Percentiles rank a stretch among this genome's conserved stretches.
Evolutionary conservation across 1,140 invertebrate species (phyloP).

Genomic region (Nixonia krombeini): DNA sequence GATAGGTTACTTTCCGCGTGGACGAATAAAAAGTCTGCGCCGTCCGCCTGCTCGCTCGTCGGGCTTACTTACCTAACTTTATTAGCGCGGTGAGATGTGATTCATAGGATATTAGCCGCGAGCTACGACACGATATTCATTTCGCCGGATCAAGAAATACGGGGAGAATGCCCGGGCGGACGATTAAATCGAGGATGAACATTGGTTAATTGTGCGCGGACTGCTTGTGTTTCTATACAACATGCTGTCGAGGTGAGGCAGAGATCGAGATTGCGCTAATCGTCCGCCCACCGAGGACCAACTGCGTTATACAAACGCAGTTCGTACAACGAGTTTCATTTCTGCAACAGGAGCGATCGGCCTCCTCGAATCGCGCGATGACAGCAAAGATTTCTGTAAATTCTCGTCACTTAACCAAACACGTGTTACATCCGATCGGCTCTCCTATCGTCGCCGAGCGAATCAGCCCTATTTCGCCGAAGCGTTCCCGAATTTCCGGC

Average conservation of each 20-base stretch:
- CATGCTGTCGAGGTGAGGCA: no score
- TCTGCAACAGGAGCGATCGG: no score
- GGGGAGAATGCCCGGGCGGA: slow-evolving; percentile 14
- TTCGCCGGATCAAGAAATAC: slow-evolving; percentile 40
- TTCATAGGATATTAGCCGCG: slow-evolving; percentile 47
- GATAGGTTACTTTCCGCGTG: slow-evolving; percentile 39
- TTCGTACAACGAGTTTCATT: no score
- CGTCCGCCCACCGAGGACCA: no score
- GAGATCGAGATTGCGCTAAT: no score
- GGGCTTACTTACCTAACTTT: slow-evolving; percentile 49
- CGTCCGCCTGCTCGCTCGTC: slow-evolving; percentile 21
- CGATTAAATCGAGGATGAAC: slow-evolving; percentile 38
- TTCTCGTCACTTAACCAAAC: no score
- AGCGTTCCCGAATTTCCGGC: slow-evolving; percentile 28
- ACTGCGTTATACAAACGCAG: no score
- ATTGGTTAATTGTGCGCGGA: slow-evolving; percentile 38
- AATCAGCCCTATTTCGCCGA: slow-evolving; percentile 29
- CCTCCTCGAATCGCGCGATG: no score
- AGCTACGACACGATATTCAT: slow-evolving; percentile 35
- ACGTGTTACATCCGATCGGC: no score
- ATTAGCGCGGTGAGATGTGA: slow-evolving; percentile 45
- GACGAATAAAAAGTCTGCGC: slow-evolving; percentile 36
- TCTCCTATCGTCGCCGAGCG: neutral
- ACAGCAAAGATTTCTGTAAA: no score
- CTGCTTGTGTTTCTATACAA: no score